Base-by-base conservation (phyloP, 2,797 vertebrate genomes). In the Hydrolagus colliei region DNA sequence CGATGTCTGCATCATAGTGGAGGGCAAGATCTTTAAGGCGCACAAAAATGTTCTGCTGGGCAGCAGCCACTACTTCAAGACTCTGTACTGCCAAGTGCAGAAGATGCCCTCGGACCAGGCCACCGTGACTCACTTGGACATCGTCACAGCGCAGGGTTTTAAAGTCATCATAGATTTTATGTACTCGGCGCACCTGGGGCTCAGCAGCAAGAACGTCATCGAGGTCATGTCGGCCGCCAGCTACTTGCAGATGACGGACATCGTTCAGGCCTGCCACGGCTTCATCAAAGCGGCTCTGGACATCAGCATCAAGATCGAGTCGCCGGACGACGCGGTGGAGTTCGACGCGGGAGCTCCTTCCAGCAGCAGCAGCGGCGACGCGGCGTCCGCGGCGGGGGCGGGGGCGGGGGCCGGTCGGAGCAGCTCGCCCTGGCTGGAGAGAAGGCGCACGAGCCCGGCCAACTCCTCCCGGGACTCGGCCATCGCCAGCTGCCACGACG, bases 101-200 rank as follows among this genome's bases (percentile, higher is more conserved):
- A 93, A 94, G 90, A 88, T 84, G 79, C 71, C 92, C 0, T 91
- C 93, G 0, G 93, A 96, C 88, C 96, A 96, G 92, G 96, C 97
- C 87, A 98, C 97, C 0, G 96, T 99, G 91, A 99, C 98, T 20
- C 98, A 99, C 89, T 91, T 99, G 88, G 98, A 99, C 92, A 99
- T 99, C 0, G 97, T 99, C 88, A 99, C 98, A 0, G 98, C 98
- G 0, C 97, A 98, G 71, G 97, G 98, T 90, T 99, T 99, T 90
- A 97, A 98, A 91, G 96, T 96, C 87, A 99, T 99, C 90, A 95
- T 99, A 85, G 97, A 99, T 94, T 99, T 99, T 93, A 99, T 99
- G 97, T 99, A 99, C 86, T 99, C 98, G 0, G 97, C 97, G 0
- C 98, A 97, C 92, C 94, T 99, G 16, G 97, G 96, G 0, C 95